Evolutionary conservation across 2,797 vertebrate species (phyloP), one percentile per base, ranked within the genome.

Genomic region (Vipera ursinii): DNA sequence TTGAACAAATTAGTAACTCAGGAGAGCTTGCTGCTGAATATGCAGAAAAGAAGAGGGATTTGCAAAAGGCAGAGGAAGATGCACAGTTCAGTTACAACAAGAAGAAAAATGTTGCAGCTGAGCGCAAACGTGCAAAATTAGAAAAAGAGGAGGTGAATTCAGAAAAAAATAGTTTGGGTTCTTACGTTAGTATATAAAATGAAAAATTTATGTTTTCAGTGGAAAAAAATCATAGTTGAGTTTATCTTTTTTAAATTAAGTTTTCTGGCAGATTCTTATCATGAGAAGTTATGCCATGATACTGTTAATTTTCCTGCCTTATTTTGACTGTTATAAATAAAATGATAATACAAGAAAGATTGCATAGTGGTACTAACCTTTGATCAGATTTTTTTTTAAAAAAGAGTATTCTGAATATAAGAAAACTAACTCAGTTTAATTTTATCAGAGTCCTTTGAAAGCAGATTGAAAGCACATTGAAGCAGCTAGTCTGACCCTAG

Each of bases 1-100:
- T 99, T 94, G 99, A 99, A 96, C 95, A 93, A 90, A 99, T 99
- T 94, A 99, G 99, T 95, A 97, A 97, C 96, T 99, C 99, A 0
- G 95, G 95, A 90, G 98, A 99, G 61, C 97, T 97, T 86, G 96
- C 97, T 59, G 96, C 96, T n/a, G 98, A 99, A 20, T 99, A 99
- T 93, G 97, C 98, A 24, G 92, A 44, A 92, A 99, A 98, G 96
- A 99, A 98, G 94, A 97, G 95, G 15, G 97, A 97, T 60, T 95
- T 99, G 96, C 97, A 97, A 86, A 97, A 98, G 93, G 98, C 99
- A 1, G 98, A 98, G 94, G 97, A 99, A 91, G 98, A 99, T 95
- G 98, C 98, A 0, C 98, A 99, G 89, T 99, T 99, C 95, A 97
- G 98, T 95, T 99, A 98, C 93, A 99, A 98, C 93, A 99, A 98